Base-by-base conservation (phyloP, 2,888 invertebrate genomes). In the Caenorhabditis uteleia region DNA sequence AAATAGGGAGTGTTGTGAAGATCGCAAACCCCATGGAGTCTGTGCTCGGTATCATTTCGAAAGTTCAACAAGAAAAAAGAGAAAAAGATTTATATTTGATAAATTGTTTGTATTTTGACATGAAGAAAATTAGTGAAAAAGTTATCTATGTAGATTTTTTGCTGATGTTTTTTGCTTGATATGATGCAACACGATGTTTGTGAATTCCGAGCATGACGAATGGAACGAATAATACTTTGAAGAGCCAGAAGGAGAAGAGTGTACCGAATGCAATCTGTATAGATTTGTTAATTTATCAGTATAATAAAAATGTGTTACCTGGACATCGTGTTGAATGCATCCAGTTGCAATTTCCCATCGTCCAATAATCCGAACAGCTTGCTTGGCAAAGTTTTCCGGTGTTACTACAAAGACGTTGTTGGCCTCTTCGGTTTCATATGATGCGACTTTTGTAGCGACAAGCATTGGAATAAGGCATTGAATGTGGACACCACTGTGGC, bases 381-480 rank as follows among this genome's bases (percentile, higher is more conserved):
- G 78, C 25, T 66, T 57, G 4, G 79, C 82, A 59, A 73, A 82
- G 38, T 72, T 78, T 33, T 79, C 73, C 0, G 82, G 61, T 5
- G 77, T 75, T n/a, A 82, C 71, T 14, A 82, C 80, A 29, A 77
- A 78, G 10, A 82, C 57, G 48, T 78, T 71, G 61, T 82, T 79
- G 26, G 82, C 78, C 40, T 82, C 82, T 29, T 68, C 56, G 4
- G 61, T 49, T 34, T 78, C 78, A 44, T 82, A 82, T 2, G 75
- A 77, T 4, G 82, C 80, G 10, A 82, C 75, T 60, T 82, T 82
- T 1, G 82, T 82, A n/a, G 82, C 81, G 3, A 82, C 82, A 29
- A 82, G 58, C 56, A 79, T 60, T 21, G 82, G 82, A 18, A 81
- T 74, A 18, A 82, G 68, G 46, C 79, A 80, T 75, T 80, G 61